Conservation (phyloP, 1,140 invertebrate species). For the Hyles euphorbiae region DNA sequence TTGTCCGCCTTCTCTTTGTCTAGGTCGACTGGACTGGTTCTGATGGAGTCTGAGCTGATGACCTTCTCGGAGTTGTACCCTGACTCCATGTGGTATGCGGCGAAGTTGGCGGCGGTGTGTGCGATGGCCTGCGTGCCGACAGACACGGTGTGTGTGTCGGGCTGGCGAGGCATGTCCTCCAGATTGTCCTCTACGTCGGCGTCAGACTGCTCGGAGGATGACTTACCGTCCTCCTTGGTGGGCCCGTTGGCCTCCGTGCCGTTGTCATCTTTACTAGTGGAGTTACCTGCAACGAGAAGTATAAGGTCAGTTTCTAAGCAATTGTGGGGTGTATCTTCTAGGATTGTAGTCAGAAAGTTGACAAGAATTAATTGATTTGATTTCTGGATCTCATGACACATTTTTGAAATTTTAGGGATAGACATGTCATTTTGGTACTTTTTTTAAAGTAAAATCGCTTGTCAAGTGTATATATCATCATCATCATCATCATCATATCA, state of each 20-base stretch:
- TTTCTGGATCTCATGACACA: too few species aligned
- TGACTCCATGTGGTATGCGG: slow-evolving; percentile 76
- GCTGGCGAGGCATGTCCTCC: slow-evolving; percentile 74
- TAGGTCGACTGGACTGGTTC: slow-evolving; percentile 73
- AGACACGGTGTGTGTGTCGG: slow-evolving; percentile 34
- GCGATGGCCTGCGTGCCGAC: slow-evolving; percentile 42
- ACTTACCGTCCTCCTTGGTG: slow-evolving; percentile 69
- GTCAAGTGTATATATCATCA: too few species aligned
- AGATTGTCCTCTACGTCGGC: slow-evolving; percentile 89
- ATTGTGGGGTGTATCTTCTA: too few species aligned
- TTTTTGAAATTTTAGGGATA: too few species aligned
- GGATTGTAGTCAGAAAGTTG: too few species aligned
- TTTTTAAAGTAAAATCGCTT: too few species aligned
- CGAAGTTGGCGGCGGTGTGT: slow-evolving; percentile 66
- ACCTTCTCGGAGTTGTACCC: slow-evolving; percentile 84
- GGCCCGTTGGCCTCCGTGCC: slow-evolving; percentile 37
- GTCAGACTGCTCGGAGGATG: slow-evolving; percentile 81
- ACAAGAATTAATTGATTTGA: too few species aligned
- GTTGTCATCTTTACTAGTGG: slow-evolving; percentile 40
- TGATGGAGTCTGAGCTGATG: slow-evolving; percentile 65
- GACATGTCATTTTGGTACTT: too few species aligned
- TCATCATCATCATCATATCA: too few species aligned
- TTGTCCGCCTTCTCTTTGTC: slow-evolving; percentile 75
- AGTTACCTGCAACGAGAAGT: slow-evolving; percentile 32
- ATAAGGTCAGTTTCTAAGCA: neutral